phyloP scores from a whole-genome alignment of 2,888 invertebrate species.

The Thelaira solivaga region DNA sequence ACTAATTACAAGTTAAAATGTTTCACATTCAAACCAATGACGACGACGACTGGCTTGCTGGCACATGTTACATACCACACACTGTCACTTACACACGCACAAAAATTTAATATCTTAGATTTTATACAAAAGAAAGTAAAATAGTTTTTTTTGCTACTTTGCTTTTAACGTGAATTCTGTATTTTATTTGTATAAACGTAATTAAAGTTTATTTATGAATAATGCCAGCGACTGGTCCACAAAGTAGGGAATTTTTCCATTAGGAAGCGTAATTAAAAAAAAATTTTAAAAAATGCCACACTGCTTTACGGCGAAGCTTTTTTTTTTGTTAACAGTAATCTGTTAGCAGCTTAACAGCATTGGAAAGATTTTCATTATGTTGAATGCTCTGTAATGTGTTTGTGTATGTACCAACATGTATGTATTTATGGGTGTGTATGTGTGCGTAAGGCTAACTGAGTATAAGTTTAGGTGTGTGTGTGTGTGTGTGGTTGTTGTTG shows the following conservation, averaged over 20 bases:
- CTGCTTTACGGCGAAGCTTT: conserved; percentile 27
- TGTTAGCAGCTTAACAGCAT: conserved; percentile 39
- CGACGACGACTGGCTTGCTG: conserved; percentile 16
- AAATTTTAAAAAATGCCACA: conserved; percentile 11
- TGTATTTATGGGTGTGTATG: neutral
- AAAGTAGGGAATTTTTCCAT: neutral
- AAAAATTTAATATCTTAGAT: neutral
- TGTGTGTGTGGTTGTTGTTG: neutral
- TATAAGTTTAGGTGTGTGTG: no score
- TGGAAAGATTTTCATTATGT: conserved; percentile 47
- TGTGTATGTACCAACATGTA: neutral
- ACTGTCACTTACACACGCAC: neutral
- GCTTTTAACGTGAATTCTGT: conserved; percentile 7
- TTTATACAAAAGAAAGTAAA: conserved; percentile 8
- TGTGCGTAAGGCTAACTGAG: no score
- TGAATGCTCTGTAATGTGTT: neutral
- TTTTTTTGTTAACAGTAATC: conserved; percentile 33
- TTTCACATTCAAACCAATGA: conserved; percentile 8
- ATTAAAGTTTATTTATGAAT: conserved; percentile 37
- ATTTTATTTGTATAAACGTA: conserved; percentile 38
- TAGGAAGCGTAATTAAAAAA: conserved; percentile 13
- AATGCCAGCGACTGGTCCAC: neutral
- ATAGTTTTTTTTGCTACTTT: conserved; percentile 7
- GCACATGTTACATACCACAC: neutral
- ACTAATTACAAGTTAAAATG: conserved; percentile 39